Evolutionary conservation across 2,888 invertebrate genomes (phyloP).

Genomic region (Eristalinus aeneus): DNA sequence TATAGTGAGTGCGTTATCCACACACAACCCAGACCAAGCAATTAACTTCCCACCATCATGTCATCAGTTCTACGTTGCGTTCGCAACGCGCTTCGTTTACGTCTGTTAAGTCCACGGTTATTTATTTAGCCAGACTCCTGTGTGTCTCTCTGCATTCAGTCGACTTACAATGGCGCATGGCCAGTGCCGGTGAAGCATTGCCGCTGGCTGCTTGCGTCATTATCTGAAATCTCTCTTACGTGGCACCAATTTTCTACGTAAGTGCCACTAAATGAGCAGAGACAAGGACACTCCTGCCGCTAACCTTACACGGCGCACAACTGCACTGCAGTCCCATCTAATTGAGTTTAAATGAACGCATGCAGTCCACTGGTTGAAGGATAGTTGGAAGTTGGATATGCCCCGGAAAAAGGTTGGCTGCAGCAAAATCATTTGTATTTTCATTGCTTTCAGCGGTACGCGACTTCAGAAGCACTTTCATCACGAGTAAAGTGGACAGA

Average conservation of each 20-base stretch:
- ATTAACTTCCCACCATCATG: constrained; percentile 9
- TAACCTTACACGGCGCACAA: constrained; percentile 37
- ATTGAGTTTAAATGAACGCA: constrained; percentile 58
- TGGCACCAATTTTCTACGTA: constrained; percentile 12
- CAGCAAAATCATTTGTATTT: constrained; percentile 26
- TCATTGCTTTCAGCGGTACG: constrained; percentile 40
- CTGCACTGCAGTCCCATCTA: constrained; percentile 64
- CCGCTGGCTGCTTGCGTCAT: constrained; percentile 51
- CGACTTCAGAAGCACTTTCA: constrained; percentile 23
- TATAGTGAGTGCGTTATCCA: too few relatives aligned
- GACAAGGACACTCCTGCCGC: constrained; percentile 33
- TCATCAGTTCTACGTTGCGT: not conserved
- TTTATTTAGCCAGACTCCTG: constrained; percentile 37
- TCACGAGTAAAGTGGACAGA: constrained; percentile 34
- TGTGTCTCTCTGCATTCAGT: not conserved
- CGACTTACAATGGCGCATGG: constrained; percentile 10
- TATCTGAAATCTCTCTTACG: constrained; percentile 44
- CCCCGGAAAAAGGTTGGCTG: not conserved
- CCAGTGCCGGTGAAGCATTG: constrained; percentile 15
- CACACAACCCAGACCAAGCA: not conserved
- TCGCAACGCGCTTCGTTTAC: constrained; percentile 1
- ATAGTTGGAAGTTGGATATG: not conserved
- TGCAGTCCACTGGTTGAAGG: constrained; percentile 16
- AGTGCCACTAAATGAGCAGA: constrained; percentile 48
- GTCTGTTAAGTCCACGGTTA: constrained; percentile 43